phyloP scores from a whole-genome alignment of 2,888 invertebrate genomes.

The Drosophila atripex region DNA sequence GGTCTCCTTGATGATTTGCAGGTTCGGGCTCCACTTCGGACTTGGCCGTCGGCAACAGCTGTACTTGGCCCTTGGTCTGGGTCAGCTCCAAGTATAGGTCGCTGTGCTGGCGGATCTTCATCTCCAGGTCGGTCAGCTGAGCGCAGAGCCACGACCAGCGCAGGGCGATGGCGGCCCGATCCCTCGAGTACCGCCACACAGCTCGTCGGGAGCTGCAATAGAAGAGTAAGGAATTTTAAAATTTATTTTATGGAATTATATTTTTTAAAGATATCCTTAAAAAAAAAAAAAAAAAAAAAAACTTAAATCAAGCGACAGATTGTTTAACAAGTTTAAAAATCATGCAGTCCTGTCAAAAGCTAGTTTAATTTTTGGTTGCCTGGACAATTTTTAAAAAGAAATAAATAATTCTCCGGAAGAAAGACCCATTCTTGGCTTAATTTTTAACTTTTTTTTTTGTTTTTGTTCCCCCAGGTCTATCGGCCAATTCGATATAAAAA shows the following conservation, averaged over 20 bases:
- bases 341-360: slow-evolving; percentile 17
- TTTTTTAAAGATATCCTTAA: too few relatives aligned
- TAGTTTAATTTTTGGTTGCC: neutral
- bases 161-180: slow-evolving; percentile 92
- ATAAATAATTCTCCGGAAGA: too few relatives aligned
- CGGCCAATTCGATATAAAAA: neutral
- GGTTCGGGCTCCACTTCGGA: slow-evolving; percentile 40
- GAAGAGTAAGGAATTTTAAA: neutral
- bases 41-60: slow-evolving; percentile 56
- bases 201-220: slow-evolving; percentile 87
- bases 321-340: neutral
- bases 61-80: slow-evolving; percentile 86
- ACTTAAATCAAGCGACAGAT: too few relatives aligned
- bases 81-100: slow-evolving; percentile 90
- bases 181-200: slow-evolving; percentile 91
- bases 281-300: too few relatives aligned
- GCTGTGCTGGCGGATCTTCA: slow-evolving; percentile 93
- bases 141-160: slow-evolving; percentile 96
- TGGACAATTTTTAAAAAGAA: neutral
- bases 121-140: slow-evolving; percentile 96
- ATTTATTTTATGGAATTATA: too few relatives aligned
- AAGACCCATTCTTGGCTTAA: too few relatives aligned
- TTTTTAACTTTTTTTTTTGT: too few relatives aligned
- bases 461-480: neutral
- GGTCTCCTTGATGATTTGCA: slow-evolving; percentile 14